Base-by-base conservation (phyloP, 1,140 invertebrate genomes). In the Drosophila hydei region DNA sequence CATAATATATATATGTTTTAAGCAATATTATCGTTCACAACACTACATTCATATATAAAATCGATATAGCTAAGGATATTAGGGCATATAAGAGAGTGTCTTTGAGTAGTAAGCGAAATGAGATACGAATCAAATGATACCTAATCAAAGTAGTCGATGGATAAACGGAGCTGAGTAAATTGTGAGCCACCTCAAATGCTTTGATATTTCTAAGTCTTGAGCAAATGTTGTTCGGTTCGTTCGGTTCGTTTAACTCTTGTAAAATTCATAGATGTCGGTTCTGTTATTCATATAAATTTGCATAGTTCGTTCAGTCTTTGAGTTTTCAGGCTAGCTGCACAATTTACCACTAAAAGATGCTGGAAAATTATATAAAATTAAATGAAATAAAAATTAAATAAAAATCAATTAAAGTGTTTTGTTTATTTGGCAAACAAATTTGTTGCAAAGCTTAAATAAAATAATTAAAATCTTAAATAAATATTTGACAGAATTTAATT, bases 41-140 rank as follows among this genome's bases (percentile, higher is more conserved):
- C 83, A 88, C 81, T 87, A 87, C 83, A 87, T 87, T 81, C 79
- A 88, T 88, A 71, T 80, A 84, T 87, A 87, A 85, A 85, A 85
- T 87, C 79, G 81, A 45, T 80, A 87, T 77, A 77, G 45, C 47
- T 73, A 74, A 63, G 27, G 79, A 71, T 33, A 69, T 75, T 62
- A 69, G 79, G 65, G 77, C 72, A 63, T 59, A 73, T 33, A 3
- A 33, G 2, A 33, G 30, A 33, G 62, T 47, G 45, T 59, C 45
- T n/a, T n/a, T 42, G 60, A 52, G 18, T 45, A 50, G 19, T 42
- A 51, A 21, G 21, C 19, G 43, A 9, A 1, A 50, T 9, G 65
- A 3, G 23, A 18, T 8, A 3, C 30, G 14, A 63, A 42, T 43
- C 25, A 54, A 45, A 23, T 8, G 21, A 45, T 12, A 6, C 1